Evolutionary conservation across 2,888 invertebrate genomes (phyloP), one percentile per base, ranked within the genome.

Genomic region (Coenonympha arcania): DNA sequence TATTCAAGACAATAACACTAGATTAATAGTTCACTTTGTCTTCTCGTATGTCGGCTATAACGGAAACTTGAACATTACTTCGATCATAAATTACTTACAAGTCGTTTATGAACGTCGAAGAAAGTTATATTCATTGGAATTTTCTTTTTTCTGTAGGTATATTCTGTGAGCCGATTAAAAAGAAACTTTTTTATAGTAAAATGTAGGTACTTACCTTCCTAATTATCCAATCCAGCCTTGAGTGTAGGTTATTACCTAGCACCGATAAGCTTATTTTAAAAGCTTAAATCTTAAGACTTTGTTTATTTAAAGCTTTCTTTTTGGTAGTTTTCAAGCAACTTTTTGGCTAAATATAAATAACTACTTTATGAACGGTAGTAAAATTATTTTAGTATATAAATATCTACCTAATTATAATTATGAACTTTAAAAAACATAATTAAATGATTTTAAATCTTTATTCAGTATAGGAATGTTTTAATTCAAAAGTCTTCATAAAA

Each of bases 1-100:
- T 59, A 59, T 52, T 61, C 55, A 58, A 57, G 60, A 66, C 68
- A 68, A 73, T 78, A 77, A 78, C 69, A 60, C 55, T 61, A 68
- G 69, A 80, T 79, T 77, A 80, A 80, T 79, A 58, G 73, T 57
- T 59, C 70, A 69, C 66, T 79, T 72, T 71, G 73, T 76, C 69
- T 54, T 66, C 55, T 53, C 55, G n/a, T 33, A 42, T 40, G 50
- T 50, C 50, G 53, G 56, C 57, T 55, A 50, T 59, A 55, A 53
- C 65, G 66, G 67, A 66, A 70, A 63, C 63, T 60, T 60, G 63
- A 57, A 61, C 68, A 64, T 66, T 64, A 67, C 57, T 63, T 61
- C 47, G 45, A 54, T 57, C 61, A 64, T 69, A 65, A 64, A 62
- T 65, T 63, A 58, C 52, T 28, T 63, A 58, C 52, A 30, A 53